phyloP scores from a whole-genome alignment of 2,888 invertebrate genomes.

The Orthosia cruda region DNA sequence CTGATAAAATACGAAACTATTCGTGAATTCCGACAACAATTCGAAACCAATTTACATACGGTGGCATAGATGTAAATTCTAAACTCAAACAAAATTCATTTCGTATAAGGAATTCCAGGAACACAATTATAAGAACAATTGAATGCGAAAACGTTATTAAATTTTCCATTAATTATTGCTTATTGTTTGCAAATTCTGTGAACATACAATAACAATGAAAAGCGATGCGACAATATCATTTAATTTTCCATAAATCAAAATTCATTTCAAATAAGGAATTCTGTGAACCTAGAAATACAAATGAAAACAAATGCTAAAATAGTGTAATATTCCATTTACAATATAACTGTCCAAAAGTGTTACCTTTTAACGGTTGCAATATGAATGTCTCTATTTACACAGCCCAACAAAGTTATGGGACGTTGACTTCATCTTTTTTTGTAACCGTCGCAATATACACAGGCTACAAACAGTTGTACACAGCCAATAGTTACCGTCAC shows the following conservation, averaged over 20 bases:
- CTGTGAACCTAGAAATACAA: neutral
- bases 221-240: neutral
- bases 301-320: neutral
- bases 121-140: neutral
- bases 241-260: neutral
- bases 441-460: constrained; percentile 25
- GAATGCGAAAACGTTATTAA: neutral
- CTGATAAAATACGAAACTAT: neutral
- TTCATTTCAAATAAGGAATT: neutral
- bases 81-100: neutral
- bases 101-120: neutral
- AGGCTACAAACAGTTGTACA: constrained; percentile 20
- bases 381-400: neutral
- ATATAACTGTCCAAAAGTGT: neutral
- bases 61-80: neutral
- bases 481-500: constrained; percentile 25
- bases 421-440: constrained; percentile 15
- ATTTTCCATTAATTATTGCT: neutral
- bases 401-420: constrained; percentile 12
- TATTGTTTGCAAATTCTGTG: neutral
- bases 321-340: neutral
- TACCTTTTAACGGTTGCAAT: neutral
- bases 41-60: neutral
- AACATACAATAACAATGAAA: neutral
- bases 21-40: neutral